A percentile compares a stretch with the other conserved stretches of the same genome.
These are phyloP conservation scores for Cerastoderma edule DNA, from an alignment of 2,888 invertebrate genomes.

Conservation along the genomic window DNA sequence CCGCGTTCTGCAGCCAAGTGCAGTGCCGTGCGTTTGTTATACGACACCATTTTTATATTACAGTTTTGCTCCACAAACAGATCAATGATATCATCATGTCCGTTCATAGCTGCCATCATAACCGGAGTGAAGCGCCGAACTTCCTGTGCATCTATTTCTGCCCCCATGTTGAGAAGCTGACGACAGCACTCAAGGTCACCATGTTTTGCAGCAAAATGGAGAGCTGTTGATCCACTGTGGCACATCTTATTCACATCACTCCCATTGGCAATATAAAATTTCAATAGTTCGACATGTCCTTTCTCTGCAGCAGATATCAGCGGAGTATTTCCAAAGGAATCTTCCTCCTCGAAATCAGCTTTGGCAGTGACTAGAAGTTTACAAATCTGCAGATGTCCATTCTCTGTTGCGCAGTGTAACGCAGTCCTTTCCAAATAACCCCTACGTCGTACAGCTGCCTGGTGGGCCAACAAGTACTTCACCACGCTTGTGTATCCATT, in stretches of 20 bases:
- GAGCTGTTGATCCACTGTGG: conserved; percentile 76
- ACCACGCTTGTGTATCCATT: conserved; percentile 77
- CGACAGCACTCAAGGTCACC: conserved; percentile 74
- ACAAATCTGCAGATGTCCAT: conserved; percentile 75
- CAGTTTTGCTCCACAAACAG: conserved; percentile 75
- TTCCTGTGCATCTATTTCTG: conserved; percentile 80
- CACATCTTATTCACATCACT: conserved; percentile 77
- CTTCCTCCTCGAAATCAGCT: conserved; percentile 77
- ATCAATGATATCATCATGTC: conserved; percentile 73
- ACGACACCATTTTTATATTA: conserved; percentile 77
- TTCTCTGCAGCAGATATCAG: conserved; percentile 79
- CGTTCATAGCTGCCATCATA: conserved; percentile 81
- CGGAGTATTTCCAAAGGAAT: conserved; percentile 78
- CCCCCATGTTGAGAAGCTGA: conserved; percentile 73
- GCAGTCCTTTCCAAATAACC: conserved; percentile 78
- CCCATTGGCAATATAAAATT: conserved; percentile 68
- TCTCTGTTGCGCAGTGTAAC: conserved; percentile 78
- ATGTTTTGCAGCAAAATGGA: conserved; percentile 78
- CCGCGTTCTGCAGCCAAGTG: conserved; percentile 79
- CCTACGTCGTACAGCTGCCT: conserved; percentile 74
- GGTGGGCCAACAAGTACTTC: conserved; percentile 71
- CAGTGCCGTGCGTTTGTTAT: conserved; percentile 77
- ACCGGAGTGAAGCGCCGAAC: conserved; percentile 81
- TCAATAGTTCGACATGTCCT: conserved; percentile 75
- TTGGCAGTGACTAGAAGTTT: conserved; percentile 71